Evolutionary conservation across 2,888 invertebrate species (phyloP).

Genomic region (Drosophila testacea): DNA sequence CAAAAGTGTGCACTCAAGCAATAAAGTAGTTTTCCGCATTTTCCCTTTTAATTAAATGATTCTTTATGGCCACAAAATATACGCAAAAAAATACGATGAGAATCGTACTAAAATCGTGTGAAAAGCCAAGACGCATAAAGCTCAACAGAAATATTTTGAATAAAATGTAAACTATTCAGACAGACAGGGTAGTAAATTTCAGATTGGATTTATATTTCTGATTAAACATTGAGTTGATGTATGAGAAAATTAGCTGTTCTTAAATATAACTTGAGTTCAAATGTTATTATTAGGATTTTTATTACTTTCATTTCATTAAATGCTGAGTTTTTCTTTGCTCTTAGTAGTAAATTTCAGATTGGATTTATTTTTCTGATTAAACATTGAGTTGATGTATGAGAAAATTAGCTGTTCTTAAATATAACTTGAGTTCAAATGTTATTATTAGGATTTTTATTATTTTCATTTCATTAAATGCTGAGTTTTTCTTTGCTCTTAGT

Average conservation of each 20-base stretch:
- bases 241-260: too few relatives aligned
- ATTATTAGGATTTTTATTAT: too few relatives aligned
- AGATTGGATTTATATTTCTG: background rate
- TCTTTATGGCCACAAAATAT: slow-evolving; percentile 49
- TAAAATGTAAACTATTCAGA: slow-evolving; percentile 5
- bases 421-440: too few relatives aligned
- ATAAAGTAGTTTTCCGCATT: slow-evolving; percentile 25
- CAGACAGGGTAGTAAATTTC: background rate
- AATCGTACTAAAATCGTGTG: slow-evolving; percentile 34
- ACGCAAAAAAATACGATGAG: slow-evolving; percentile 20
- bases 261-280: too few relatives aligned
- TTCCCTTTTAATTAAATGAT: slow-evolving; percentile 46
- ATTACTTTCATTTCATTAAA: too few relatives aligned
- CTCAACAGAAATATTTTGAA: slow-evolving; percentile 5
- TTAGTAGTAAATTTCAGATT: background rate
- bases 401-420: too few relatives aligned
- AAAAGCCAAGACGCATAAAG: slow-evolving; percentile 29
- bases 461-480: too few relatives aligned
- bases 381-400: background rate
- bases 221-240: background rate
- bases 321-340: too few relatives aligned
- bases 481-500: too few relatives aligned
- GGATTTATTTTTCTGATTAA: background rate
- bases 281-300: too few relatives aligned
- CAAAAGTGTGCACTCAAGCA: slow-evolving; percentile 34